Evolutionary conservation across 1,140 invertebrate species (phyloP).

Genomic region (Grapholita molesta): DNA sequence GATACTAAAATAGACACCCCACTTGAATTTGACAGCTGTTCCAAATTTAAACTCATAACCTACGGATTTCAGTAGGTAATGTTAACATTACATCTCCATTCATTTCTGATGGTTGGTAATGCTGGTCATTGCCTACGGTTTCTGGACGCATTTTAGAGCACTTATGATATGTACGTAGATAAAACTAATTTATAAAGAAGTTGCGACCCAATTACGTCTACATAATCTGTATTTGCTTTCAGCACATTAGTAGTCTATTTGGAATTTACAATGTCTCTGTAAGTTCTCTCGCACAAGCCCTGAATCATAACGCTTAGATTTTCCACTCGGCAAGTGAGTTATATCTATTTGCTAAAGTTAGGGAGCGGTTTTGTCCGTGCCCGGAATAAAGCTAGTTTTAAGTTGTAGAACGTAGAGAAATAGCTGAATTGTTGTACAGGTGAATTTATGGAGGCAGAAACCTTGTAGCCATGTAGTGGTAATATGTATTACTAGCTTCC

Average conservation of each 20-base stretch:
- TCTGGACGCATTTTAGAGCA: too few relatives aligned
- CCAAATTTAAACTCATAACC: too few relatives aligned
- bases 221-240: too few relatives aligned
- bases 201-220: too few relatives aligned
- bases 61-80: too few relatives aligned
- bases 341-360: conserved; percentile 21
- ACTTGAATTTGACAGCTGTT: too few relatives aligned
- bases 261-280: not conserved
- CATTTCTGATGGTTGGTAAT: too few relatives aligned
- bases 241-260: not conserved
- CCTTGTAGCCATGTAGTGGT: not conserved
- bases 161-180: too few relatives aligned
- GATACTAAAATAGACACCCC: too few relatives aligned
- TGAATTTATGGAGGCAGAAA: not conserved
- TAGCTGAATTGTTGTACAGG: not conserved
- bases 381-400: conserved; percentile 12
- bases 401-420: not conserved
- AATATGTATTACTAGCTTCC: not conserved
- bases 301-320: conserved; percentile 5
- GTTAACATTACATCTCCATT: too few relatives aligned
- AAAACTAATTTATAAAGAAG: too few relatives aligned
- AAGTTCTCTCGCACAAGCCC: not conserved
- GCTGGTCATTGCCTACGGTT: too few relatives aligned
- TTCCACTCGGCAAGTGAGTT: conserved; percentile 20
- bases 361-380: conserved; percentile 13